Base-by-base conservation (phyloP, 2,797 vertebrate genomes). In the Macroramphosus scolopax region DNA sequence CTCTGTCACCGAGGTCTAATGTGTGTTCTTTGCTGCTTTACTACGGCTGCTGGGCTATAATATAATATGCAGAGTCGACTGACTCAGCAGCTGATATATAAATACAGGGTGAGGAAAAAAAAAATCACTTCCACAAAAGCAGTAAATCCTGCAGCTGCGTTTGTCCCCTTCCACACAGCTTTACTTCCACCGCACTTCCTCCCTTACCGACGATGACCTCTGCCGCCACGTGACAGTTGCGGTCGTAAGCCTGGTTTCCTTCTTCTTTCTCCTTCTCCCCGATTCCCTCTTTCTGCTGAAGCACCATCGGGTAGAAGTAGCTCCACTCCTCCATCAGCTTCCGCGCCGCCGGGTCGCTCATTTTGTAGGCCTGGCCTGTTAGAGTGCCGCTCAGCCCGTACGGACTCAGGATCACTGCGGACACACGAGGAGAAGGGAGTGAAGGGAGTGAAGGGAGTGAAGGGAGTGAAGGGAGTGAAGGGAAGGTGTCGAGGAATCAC, bases 281-380 rank as follows among this genome's bases (percentile, higher is more conserved):
- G 47, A 84, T 73, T 37, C 87, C 88, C 47, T 94, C 93, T 60
- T 87, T 93, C 45, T 87, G 92, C 83, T 88, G 92, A 47, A 97
- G 90, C 63, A 97, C 95, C 89, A 93, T 92, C 2, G 96, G 96
- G 78, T 98, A 98, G 79, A 98, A 98, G 82, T 95, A 94, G 78
- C 95, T 96, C 96, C 96, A 98, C 64, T 98, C 96, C 80, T 98
- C 96, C 60, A 98, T 94, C 62, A 98, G 68, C 66, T 97, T 98
- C 5, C 93, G 87, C 12, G 92, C 91, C 0, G 95, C 95, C 0
- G 95, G 94, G 72, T 98, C 96, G 18, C 93, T 94, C 91, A 95
- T 96, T 84, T 98, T 98, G 65, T 91, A 97, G 0, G 91, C 90
- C 72, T 97, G 96, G 46, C 96, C 96, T 0, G 95, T 98, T 1